Evolutionary conservation across 2,888 invertebrate species (phyloP).

Genomic region (Synanthedon vespiformis): DNA sequence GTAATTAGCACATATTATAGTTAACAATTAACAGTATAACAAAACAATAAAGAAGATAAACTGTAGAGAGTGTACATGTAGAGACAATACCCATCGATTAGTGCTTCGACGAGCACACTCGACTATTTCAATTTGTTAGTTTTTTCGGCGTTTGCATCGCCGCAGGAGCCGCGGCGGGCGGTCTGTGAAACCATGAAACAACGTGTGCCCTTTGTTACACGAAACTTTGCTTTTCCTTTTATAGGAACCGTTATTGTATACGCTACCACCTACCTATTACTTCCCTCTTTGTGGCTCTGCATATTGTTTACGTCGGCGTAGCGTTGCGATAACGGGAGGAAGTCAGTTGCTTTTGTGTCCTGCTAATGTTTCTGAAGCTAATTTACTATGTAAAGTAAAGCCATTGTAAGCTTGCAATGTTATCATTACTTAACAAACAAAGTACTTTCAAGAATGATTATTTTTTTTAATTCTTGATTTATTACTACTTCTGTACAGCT

Average conservation of each 20-base stretch:
- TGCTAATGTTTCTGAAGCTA: too few species aligned
- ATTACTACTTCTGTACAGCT: too few species aligned
- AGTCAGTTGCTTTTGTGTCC: neutral
- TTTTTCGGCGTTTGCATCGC: constrained; percentile 39
- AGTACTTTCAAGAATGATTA: too few species aligned
- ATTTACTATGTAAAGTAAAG: too few species aligned
- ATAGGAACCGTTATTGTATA: constrained; percentile 46
- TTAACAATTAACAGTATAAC: too few species aligned
- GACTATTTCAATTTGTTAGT: constrained; percentile 39
- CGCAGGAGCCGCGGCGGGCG: constrained; percentile 42
- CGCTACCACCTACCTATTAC: constrained; percentile 39
- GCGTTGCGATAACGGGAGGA: constrained; percentile 28
- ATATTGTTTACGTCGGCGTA: constrained; percentile 23
- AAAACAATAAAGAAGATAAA: too few species aligned
- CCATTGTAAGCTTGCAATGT: too few species aligned
- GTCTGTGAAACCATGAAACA: constrained; percentile 28
- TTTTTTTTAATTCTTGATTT: too few species aligned
- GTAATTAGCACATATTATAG: too few species aligned
- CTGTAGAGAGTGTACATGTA: too few species aligned
- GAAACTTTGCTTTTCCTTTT: constrained; percentile 39
- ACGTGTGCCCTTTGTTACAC: constrained; percentile 33
- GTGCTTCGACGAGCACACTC: constrained; percentile 11
- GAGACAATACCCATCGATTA: constrained; percentile 27
- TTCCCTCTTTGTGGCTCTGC: constrained; percentile 29
- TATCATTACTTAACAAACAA: too few species aligned